Evolutionary conservation across 2,797 vertebrate genomes (phyloP).

Genomic region (Chelonia mydas): DNA sequence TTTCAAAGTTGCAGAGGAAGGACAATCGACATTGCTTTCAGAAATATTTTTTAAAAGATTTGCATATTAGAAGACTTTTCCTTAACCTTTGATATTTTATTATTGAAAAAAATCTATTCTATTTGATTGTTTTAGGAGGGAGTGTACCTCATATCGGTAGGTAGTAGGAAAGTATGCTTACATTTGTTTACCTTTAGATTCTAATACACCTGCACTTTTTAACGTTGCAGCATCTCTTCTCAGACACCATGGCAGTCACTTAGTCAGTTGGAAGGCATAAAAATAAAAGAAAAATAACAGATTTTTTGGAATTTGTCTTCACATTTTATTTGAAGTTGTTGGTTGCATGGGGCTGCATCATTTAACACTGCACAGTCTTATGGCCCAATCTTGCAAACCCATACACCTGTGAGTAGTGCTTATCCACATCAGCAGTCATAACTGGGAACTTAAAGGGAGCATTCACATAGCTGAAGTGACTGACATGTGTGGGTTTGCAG

Average conservation of each 20-base stretch:
- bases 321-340: not conserved
- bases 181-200: not conserved
- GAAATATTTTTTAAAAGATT: not conserved
- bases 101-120: constrained; percentile 10
- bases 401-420: not conserved
- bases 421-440: not conserved
- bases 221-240: not conserved
- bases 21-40: not conserved
- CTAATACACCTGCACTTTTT: constrained; percentile 3
- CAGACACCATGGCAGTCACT: not conserved
- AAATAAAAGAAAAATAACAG: not conserved
- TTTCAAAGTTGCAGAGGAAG: not conserved
- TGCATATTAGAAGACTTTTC: not conserved
- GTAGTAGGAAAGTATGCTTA: not conserved
- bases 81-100: not conserved
- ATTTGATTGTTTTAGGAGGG: constrained; percentile 65
- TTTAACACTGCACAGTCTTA: not conserved
- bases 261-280: not conserved
- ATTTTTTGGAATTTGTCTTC: not conserved
- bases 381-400: not conserved
- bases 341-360: constrained; percentile 13
- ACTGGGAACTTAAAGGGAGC: not conserved
- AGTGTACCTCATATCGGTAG: constrained; percentile 76
- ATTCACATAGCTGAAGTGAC: not conserved
- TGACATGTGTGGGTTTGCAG: not conserved